Conservation (phyloP, 2,113 vertebrate species). For the Amblyopsis rosae region DNA sequence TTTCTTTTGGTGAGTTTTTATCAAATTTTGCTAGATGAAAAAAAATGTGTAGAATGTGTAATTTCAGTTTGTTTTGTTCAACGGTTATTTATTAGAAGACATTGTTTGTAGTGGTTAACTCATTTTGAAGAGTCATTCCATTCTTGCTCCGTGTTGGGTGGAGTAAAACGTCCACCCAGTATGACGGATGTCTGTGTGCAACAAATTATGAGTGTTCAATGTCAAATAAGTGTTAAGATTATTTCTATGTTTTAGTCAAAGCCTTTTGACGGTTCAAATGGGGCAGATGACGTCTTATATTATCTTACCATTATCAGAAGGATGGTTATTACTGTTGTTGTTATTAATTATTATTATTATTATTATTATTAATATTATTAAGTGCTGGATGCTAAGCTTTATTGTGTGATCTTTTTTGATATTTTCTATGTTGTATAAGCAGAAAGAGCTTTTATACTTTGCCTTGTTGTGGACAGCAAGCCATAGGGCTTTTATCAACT, state of each 20-base stretch:
- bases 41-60: slow-evolving; percentile 59
- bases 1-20: slow-evolving; percentile 43
- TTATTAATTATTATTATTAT: slow-evolving; percentile 46
- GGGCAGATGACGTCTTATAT: slow-evolving; percentile 67
- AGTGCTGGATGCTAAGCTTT: slow-evolving; percentile 84
- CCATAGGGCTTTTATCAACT: slow-evolving; percentile 64
- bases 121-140: slow-evolving; percentile 62
- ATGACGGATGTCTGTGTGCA: slow-evolving; percentile 48
- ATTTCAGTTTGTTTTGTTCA: slow-evolving; percentile 65
- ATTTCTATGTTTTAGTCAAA: slow-evolving; percentile 64
- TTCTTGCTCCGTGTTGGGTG: slow-evolving; percentile 34
- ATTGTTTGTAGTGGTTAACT: slow-evolving; percentile 52
- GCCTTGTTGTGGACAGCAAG: slow-evolving; percentile 75
- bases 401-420: slow-evolving; percentile 74
- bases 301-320: slow-evolving; percentile 71
- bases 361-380: slow-evolving; percentile 53
- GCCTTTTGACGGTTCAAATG: slow-evolving; percentile 72
- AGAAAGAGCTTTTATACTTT: slow-evolving; percentile 78
- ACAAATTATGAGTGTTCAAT: slow-evolving; percentile 46
- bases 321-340: slow-evolving; percentile 74
- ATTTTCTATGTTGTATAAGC: slow-evolving; percentile 77
- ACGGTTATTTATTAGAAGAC: slow-evolving; percentile 73
- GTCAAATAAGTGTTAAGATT: slow-evolving; percentile 48
- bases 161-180: not conserved
- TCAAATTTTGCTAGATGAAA: slow-evolving; percentile 39